These are phyloP conservation scores for Conger conger DNA, from an alignment of 2,113 vertebrate genomes.

Conservation along the genomic window DNA sequence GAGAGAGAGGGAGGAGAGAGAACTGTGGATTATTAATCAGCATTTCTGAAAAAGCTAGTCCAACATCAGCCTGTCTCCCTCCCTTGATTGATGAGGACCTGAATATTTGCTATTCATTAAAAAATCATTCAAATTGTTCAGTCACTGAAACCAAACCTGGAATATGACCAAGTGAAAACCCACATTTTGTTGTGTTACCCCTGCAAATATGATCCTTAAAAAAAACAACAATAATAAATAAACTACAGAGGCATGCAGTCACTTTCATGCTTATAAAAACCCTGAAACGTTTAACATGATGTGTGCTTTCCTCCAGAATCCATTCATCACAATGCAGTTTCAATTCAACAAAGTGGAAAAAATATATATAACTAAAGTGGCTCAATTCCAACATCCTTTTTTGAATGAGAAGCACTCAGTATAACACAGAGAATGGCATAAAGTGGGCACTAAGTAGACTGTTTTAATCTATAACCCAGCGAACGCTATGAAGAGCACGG, in stretches of 20 bases:
- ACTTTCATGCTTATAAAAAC: neutral
- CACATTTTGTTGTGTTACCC: neutral
- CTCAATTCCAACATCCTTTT: neutral
- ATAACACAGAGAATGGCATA: neutral
- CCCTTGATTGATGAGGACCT: constrained; percentile 36
- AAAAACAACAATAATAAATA: neutral
- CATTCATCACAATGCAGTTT: neutral
- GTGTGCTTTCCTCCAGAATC: neutral
- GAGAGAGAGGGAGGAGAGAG: constrained; percentile 12
- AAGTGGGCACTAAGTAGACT: no score
- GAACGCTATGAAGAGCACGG: neutral
- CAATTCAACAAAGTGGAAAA: neutral
- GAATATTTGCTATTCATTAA: constrained; percentile 45
- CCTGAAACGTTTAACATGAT: neutral
- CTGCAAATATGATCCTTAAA: neutral
- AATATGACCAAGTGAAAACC: neutral
- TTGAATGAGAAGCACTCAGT: neutral
- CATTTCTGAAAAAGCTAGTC: constrained; percentile 38
- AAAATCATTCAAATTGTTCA: constrained; percentile 40
- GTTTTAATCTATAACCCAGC: neutral
- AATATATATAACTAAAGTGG: neutral
- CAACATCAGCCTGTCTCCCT: constrained; percentile 28
- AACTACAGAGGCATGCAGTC: neutral
- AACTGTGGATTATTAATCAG: constrained; percentile 40
- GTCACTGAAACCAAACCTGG: constrained; percentile 34